Conservation (phyloP, 2,888 invertebrate species). For the Brenthis daphne region DNA sequence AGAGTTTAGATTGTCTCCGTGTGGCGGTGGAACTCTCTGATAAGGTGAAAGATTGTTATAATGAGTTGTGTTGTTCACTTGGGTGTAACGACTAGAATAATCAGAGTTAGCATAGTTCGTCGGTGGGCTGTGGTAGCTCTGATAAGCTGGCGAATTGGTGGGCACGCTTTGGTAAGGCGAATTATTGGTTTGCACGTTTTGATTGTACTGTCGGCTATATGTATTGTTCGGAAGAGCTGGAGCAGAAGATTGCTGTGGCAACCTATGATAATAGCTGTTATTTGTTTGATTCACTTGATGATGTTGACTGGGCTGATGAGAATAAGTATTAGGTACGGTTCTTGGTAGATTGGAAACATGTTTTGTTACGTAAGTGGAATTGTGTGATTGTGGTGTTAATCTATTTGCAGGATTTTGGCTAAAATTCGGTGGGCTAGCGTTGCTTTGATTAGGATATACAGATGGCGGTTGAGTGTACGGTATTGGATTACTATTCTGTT, state of each 20-base stretch:
- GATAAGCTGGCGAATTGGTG: conserved; percentile 72
- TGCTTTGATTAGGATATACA: conserved; percentile 62
- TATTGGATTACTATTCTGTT: conserved; percentile 65
- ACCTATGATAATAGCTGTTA: conserved; percentile 71
- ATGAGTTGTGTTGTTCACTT: conserved; percentile 62
- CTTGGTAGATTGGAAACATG: conserved; percentile 60
- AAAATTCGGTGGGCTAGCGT: conserved; percentile 69
- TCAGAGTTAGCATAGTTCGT: conserved; percentile 72
- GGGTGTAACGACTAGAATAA: conserved; percentile 78
- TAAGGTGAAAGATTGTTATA: conserved; percentile 75
- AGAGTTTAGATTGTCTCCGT: conserved; percentile 63
- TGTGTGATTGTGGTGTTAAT: conserved; percentile 66
- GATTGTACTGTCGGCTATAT: conserved; percentile 59
- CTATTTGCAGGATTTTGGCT: conserved; percentile 71
- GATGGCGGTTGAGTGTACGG: conserved; percentile 70
- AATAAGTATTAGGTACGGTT: conserved; percentile 65
- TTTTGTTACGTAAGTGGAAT: conserved; percentile 58
- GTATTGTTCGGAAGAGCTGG: conserved; percentile 51
- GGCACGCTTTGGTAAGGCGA: conserved; percentile 77
- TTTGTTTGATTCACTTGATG: conserved; percentile 62
- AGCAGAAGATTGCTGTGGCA: conserved; percentile 59
- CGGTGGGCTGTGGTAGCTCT: conserved; percentile 78
- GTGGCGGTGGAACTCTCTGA: conserved; percentile 84
- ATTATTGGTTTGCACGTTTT: conserved; percentile 52
- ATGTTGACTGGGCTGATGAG: conserved; percentile 65